Evolutionary conservation across 2,797 vertebrate genomes (phyloP).

Genomic region (Pelobates cultripes): DNA sequence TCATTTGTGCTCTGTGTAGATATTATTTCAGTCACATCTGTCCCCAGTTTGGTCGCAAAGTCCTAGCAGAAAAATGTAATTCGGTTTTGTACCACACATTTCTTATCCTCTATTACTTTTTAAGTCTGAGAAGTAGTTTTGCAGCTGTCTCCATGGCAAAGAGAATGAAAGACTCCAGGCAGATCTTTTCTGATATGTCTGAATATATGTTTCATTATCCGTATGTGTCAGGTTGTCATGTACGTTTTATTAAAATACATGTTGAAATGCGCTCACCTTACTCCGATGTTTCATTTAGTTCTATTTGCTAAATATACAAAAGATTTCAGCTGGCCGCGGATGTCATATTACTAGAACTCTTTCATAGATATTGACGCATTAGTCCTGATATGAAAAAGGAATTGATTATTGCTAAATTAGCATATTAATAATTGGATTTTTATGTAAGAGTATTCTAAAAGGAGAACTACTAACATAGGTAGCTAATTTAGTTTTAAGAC

Average conservation of each 20-base stretch:
- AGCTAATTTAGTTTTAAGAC: too few relatives aligned
- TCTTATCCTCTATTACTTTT: conserved; percentile 21
- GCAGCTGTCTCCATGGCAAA: conserved; percentile 26
- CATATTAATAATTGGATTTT: too few relatives aligned
- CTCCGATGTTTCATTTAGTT: not conserved
- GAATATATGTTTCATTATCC: conserved; percentile 39
- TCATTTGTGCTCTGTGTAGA: not conserved
- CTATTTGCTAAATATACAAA: not conserved
- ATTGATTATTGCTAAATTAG: too few relatives aligned
- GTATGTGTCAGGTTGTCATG: conserved; percentile 31
- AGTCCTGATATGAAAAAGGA: too few relatives aligned
- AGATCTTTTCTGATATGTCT: conserved; percentile 4
- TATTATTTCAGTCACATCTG: conserved; percentile 16
- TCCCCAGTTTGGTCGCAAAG: conserved; percentile 3
- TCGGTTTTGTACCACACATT: conserved; percentile 17
- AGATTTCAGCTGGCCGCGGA: not conserved
- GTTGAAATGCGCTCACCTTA: not conserved
- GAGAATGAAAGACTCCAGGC: conserved; percentile 29
- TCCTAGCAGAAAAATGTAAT: conserved; percentile 11
- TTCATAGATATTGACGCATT: not conserved
- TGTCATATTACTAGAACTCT: not conserved
- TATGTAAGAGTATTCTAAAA: too few relatives aligned
- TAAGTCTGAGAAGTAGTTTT: conserved; percentile 9
- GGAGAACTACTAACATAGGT: too few relatives aligned
- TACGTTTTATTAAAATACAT: conserved; percentile 30